Percentiles rank a stretch among this genome's conserved stretches.
Evolutionary conservation across 2,888 invertebrate species (phyloP).

Genomic region (Rhimphoctona megacephalus): DNA sequence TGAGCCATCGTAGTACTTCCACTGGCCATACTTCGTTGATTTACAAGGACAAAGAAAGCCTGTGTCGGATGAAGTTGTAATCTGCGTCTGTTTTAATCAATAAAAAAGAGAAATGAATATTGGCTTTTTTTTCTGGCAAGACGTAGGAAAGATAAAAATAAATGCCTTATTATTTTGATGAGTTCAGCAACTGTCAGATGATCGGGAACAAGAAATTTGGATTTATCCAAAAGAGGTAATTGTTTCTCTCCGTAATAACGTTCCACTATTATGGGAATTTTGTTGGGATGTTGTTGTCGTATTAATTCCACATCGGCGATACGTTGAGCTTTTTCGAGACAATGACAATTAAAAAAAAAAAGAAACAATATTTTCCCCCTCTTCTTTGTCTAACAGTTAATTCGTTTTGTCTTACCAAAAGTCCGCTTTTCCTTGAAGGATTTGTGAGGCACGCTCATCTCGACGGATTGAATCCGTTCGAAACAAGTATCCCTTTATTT

Average conservation of each 20-base stretch:
- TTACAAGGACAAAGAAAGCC: constrained; percentile 93
- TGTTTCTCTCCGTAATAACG: constrained; percentile 91
- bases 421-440: constrained; percentile 82
- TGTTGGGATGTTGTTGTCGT: constrained; percentile 79
- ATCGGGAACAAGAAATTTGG: constrained; percentile 95
- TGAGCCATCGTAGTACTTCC: constrained; percentile 93
- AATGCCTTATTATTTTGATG: constrained; percentile 92
- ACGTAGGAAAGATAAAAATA: not conserved
- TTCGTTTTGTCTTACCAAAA: constrained; percentile 76
- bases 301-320: constrained; percentile 80
- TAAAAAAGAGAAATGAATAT: not conserved
- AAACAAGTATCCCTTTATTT: constrained; percentile 55
- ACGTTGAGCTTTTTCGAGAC: constrained; percentile 76
- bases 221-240: constrained; percentile 92
- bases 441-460: constrained; percentile 78
- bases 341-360: not conserved
- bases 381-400: not conserved
- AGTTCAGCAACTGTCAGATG: constrained; percentile 96
- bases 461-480: constrained; percentile 57
- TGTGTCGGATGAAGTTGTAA: constrained; percentile 88
- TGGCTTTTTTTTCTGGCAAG: not conserved
- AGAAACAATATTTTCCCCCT: not conserved
- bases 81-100: constrained; percentile 85
- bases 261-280: constrained; percentile 92
- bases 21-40: constrained; percentile 93